Base-by-base conservation (phyloP, 2,888 invertebrate genomes). In the Pimpla rufipes region DNA sequence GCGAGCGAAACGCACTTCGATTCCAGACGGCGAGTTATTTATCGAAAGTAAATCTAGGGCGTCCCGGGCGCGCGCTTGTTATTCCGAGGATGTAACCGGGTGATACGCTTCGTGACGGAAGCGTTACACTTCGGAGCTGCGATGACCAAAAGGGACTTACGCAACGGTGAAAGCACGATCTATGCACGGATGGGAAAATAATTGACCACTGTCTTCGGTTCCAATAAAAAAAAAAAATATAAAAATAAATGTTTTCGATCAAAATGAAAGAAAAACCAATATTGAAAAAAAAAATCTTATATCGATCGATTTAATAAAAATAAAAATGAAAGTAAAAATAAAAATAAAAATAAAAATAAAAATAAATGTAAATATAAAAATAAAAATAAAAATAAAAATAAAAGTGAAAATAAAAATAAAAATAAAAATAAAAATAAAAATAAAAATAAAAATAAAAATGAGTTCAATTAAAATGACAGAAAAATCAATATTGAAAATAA, bases 81-180 rank as follows among this genome's bases (percentile, higher is more conserved):
- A 89, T 89, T 88, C 90, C 57, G 18, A 70, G 37, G 77, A 52
- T 77, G 62, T 71, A 62, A 47, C 52, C 52, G 66, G n/a, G 50
- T 82, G 73, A 45, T 59, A 71, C 80, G 62, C 55, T 74, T 70
- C 90, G 87, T 90, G 89, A 89, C 91, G 90, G 91, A 92, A 92
- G 87, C 85, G 89, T 90, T 90, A 91, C 87, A 91, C 87, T 91
- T 91, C n/a, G 86, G 85, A 78, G 78, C 83, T 82, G 75, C 52
- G 83, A 88, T 85, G 87, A 88, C 88, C 86, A 89, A 79, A 85
- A 85, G 52, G 11, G 37, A 45, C 88, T 91, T 91, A 88, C 89
- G 88, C 89, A 92, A 91, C 40, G 86, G 91, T 90, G 91, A 92
- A 91, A 92, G 90, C 88, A 89, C 55, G 57, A 40, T 52, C 37